phyloP scores from a whole-genome alignment of 2,888 invertebrate species.

The Myopa testacea region DNA sequence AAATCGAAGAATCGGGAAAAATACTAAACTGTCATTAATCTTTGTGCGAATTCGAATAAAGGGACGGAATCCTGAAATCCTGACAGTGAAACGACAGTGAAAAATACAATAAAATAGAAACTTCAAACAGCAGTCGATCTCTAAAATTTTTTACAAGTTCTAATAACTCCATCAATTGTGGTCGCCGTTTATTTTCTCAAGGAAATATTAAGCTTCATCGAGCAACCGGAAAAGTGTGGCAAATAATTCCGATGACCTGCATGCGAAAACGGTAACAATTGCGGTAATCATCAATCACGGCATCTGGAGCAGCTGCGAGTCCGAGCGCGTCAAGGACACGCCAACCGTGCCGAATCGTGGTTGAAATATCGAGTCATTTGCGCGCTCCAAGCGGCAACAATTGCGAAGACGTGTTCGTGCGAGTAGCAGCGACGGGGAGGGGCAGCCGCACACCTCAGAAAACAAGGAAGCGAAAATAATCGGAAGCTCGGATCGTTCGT shows the following conservation, averaged over 20 bases:
- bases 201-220: not conserved
- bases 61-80: no score
- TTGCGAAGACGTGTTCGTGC: not conserved
- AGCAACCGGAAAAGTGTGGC: not conserved
- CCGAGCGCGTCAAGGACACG: conserved; percentile 27
- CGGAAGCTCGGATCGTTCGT: not conserved
- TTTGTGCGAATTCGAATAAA: not conserved
- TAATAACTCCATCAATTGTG: not conserved
- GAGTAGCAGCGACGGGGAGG: not conserved
- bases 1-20: not conserved
- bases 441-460: conserved; percentile 10
- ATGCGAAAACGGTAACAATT: not conserved
- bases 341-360: not conserved
- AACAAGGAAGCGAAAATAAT: not conserved
- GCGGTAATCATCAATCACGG: conserved; percentile 28
- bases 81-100: no score
- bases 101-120: not conserved
- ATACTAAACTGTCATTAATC: not conserved
- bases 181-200: not conserved
- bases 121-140: not conserved
- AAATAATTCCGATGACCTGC: not conserved
- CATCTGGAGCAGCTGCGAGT: conserved; percentile 7
- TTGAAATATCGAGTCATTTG: conserved; percentile 3
- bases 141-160: not conserved
- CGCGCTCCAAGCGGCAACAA: not conserved